Base-by-base conservation (phyloP, 2,113 vertebrate species). In the Ophthalmolycus amberensis region DNA sequence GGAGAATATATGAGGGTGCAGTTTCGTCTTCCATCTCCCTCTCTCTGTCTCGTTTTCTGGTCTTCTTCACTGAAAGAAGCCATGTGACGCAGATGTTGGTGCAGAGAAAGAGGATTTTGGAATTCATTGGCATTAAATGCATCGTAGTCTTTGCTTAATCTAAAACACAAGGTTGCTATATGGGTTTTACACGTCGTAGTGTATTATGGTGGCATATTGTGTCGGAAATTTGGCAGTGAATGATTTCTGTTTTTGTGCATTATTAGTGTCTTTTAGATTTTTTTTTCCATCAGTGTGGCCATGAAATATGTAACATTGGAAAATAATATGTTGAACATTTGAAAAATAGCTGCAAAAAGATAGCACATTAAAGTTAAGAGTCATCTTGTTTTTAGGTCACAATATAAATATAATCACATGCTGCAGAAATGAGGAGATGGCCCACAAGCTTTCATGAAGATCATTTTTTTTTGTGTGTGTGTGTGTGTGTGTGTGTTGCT, bases 21-120 rank as follows among this genome's bases (percentile, higher is more conserved):
- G 84, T 67, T 77, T 77, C 77, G 79, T 84, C 85, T 71, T 86
- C 72, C 66, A 84, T 79, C 78, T 91, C 38, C 27, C 18, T n/a
- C 65, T 37, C 46, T 42, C 60, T 34, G 38, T 64, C 37, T 64
- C 27, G 1, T 29, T 67, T 54, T 82, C 10, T 50, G 0, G 15
- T 64, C 74, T 71, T 66, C 44, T 74, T 46, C 38, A 63, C 38
- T 56, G 34, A 63, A 22, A 20, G 38, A 67, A 3, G 25, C 40
- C 10, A 84, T 0, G 22, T 60, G 54, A 63, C 10, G 25, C 18
- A 54, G 1, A 29, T 16, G 42, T 5, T 52, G 18, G 12, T 40
- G 40, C 7, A 29, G 11, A 44, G 46, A 74, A 83, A 75, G 11
- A 44, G 3, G 50, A 46, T 25, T 20, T 5, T 50, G 52, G 38